These are phyloP conservation scores for Erannis defoliaria DNA, from an alignment of 2,888 invertebrate species.

Conservation along the genomic window DNA sequence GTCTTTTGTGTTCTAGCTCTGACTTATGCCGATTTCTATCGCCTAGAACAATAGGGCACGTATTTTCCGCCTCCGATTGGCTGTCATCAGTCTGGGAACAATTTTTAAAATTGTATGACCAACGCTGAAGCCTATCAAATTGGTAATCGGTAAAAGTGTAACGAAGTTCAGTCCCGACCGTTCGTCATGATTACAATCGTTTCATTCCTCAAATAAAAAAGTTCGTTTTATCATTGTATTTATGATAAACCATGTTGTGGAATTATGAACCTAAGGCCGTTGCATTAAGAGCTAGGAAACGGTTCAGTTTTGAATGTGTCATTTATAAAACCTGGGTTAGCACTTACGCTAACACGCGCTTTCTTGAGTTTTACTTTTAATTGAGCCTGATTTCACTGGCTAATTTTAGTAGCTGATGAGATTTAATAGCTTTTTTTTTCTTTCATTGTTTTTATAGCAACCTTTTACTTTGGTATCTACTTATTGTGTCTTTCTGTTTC, in stretches of 20 bases:
- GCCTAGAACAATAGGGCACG: constrained; percentile 18
- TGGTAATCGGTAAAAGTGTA: constrained; percentile 75
- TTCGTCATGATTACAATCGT: constrained; percentile 59
- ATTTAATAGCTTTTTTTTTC: constrained; percentile 26
- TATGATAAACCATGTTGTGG: background rate
- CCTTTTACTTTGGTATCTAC: background rate
- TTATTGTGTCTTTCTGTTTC: too few relatives aligned
- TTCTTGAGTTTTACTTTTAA: constrained; percentile 37
- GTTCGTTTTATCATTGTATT: constrained; percentile 47
- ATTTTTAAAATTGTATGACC: constrained; percentile 38
- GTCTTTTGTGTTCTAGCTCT: constrained; percentile 23
- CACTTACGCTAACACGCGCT: constrained; percentile 35
- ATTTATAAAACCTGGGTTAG: constrained; percentile 33
- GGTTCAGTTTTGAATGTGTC: constrained; percentile 11
- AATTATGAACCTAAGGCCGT: constrained; percentile 33
- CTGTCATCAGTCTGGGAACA: constrained; percentile 50
- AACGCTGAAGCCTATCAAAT: constrained; percentile 56
- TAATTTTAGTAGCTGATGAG: constrained; percentile 29
- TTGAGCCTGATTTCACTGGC: constrained; percentile 42
- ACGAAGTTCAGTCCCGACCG: constrained; percentile 55
- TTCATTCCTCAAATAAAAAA: constrained; percentile 49
- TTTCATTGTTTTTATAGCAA: constrained; percentile 17
- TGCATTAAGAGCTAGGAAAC: constrained; percentile 22
- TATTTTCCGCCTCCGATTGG: background rate
- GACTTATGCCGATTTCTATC: constrained; percentile 17